phyloP scores from a whole-genome alignment of 2,113 vertebrate species.

The Chroicocephalus ridibundus region DNA sequence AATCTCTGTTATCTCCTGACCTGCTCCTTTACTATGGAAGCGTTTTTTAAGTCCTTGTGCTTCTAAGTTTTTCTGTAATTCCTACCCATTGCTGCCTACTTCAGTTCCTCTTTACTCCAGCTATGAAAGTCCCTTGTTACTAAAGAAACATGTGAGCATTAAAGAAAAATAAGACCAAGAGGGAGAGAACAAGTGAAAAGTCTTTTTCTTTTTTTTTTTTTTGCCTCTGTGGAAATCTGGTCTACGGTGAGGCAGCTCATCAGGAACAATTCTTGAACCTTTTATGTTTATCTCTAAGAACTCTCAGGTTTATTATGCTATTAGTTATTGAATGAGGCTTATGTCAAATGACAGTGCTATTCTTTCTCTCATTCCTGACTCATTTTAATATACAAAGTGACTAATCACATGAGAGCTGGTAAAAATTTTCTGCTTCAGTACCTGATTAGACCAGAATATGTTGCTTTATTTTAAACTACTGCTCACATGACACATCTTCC shows the following conservation, averaged over 20 bases:
- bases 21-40: neutral
- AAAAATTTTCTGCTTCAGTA: neutral
- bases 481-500: neutral
- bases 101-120: neutral
- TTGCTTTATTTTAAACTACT: neutral
- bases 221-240: neutral
- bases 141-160: neutral
- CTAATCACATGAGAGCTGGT: neutral
- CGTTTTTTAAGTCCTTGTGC: neutral
- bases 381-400: neutral
- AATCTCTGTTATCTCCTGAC: neutral
- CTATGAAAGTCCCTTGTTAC: neutral
- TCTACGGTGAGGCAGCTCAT: neutral
- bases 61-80: neutral
- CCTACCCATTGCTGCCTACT: neutral
- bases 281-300: neutral
- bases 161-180: neutral
- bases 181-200: neutral
- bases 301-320: neutral
- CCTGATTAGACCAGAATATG: neutral
- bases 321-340: neutral
- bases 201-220: fast-evolving
- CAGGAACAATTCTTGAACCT: neutral
- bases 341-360: neutral
- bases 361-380: neutral